Evolutionary conservation across 2,797 vertebrate species (phyloP), one percentile per base, ranked within the genome.

Genomic region (Hipposideros larvatus): DNA sequence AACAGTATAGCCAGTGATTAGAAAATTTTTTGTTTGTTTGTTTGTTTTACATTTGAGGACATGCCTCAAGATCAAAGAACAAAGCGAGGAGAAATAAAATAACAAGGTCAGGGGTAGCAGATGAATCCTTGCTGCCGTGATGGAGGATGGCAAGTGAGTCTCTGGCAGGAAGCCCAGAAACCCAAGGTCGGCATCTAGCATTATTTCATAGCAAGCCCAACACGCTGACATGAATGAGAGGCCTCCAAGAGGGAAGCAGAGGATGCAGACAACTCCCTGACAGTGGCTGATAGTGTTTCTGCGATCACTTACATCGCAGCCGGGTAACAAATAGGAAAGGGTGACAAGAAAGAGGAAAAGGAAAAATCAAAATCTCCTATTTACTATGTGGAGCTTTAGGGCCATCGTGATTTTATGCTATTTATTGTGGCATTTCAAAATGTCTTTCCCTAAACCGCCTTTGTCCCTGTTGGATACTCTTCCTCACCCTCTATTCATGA

Each of bases 131-230:
- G 1, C 43, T 75, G 90, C 43, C 31, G 11, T 87, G 3, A 2
- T 70, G 89, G 90, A 63, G 87, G 77, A 87, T 46, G 0, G 10
- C 78, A 95, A 97, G 73, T n/a, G 68, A 96, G 46, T 6, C 68
- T 65, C 92, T 82, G 48, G 97, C 95, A 95, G 86, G 93, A 92
- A 92, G 92, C 97, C 95, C 86, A 51, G 96, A 82, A 92, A 65
- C 88, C 89, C 0, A 34, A 90, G 95, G 92, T 5, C 0, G 31
- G 78, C 95, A 68, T 78, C 31, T 22, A 80, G 70, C 59, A 43
- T 98, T 96, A 97, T 94, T 97, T 97, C 37, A 11, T 94, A 87
- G 84, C 82, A 41, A 43, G 79, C 70, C 75, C 63, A 71, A 93
- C 78, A 75, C 11, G 41, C 88, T 93, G 96, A 93, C 92, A 48